Conservation (phyloP, 1,140 invertebrate species). For the Akabosia matsudoensis region DNA sequence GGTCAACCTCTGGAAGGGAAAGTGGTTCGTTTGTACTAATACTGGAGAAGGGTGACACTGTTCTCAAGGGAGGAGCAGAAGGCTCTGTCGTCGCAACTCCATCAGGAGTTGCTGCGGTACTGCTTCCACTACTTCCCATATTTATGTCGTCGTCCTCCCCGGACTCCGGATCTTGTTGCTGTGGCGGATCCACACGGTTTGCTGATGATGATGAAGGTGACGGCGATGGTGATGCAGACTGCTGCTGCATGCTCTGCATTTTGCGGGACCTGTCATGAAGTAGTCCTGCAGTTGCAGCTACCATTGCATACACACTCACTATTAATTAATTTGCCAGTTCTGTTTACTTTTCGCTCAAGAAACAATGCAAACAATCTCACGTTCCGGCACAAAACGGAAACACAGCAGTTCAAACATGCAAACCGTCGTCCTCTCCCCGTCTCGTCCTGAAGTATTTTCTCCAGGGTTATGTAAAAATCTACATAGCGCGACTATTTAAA, state of each 20-base stretch:
- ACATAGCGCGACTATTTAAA: no score
- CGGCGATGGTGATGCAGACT: neutral
- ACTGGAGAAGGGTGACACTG: neutral
- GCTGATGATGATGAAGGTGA: neutral
- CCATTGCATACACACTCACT: neutral
- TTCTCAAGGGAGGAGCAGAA: neutral
- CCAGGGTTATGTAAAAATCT: no score
- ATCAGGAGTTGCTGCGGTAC: neutral
- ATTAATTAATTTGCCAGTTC: neutral
- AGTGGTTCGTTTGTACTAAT: neutral
- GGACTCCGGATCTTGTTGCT: neutral
- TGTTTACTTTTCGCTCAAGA: no score
- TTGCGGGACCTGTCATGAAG: slow-evolving; percentile 10
- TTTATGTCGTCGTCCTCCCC: neutral
- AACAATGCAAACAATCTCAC: no score
- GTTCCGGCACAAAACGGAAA: no score
- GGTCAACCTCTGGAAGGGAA: no score
- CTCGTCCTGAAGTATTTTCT: no score
- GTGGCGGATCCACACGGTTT: neutral
- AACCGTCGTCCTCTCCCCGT: no score
- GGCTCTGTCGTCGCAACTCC: neutral
- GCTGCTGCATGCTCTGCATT: slow-evolving; percentile 19
- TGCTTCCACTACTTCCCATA: slow-evolving; percentile 18
- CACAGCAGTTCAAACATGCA: no score
- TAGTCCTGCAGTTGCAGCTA: neutral